phyloP scores from a whole-genome alignment of 53 echinoderm and acorn worm genomes.

The Holothuria scabra region DNA sequence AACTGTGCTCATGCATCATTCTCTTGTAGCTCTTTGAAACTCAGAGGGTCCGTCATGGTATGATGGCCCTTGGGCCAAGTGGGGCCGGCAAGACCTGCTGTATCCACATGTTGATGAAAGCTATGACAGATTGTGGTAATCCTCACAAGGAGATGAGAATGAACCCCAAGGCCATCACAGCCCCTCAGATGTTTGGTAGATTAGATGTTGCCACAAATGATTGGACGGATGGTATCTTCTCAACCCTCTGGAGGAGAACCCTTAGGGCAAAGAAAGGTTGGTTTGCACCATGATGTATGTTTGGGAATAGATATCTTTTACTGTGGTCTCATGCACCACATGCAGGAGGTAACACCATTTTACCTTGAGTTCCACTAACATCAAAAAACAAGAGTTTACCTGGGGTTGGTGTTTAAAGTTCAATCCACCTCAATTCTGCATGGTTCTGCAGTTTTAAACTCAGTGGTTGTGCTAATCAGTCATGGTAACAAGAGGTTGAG shows the following conservation, averaged over 20 bases:
- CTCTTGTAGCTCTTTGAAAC: slow-evolving; percentile 85
- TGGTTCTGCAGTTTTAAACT: too few species aligned
- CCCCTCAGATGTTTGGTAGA: slow-evolving; percentile 99
- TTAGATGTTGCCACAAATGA: slow-evolving; percentile 99
- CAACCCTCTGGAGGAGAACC: slow-evolving; percentile 94
- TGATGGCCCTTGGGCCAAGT: slow-evolving; percentile 96
- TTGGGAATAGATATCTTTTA: not conserved
- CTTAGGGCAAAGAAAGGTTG: slow-evolving; percentile 93
- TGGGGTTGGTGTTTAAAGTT: too few species aligned
- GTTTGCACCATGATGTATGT: not conserved
- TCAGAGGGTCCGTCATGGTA: slow-evolving; percentile 97
- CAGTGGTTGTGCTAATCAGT: too few species aligned
- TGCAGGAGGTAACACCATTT: too few species aligned
- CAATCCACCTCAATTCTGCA: too few species aligned
- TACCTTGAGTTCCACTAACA: too few species aligned
- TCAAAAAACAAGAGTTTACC: too few species aligned
- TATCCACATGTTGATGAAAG: slow-evolving; percentile 98
- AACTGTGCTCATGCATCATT: too few species aligned
- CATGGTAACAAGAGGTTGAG: too few species aligned
- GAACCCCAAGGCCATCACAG: slow-evolving; percentile 99
- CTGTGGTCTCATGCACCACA: too few species aligned
- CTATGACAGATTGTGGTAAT: slow-evolving; percentile 91
- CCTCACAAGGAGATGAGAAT: slow-evolving; percentile 99
- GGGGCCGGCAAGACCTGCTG: slow-evolving; percentile 99
- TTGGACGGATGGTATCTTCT: slow-evolving; percentile 99